Evolutionary conservation across 2,888 invertebrate species (phyloP).

Genomic region (Tenthredo scrophulariae): DNA sequence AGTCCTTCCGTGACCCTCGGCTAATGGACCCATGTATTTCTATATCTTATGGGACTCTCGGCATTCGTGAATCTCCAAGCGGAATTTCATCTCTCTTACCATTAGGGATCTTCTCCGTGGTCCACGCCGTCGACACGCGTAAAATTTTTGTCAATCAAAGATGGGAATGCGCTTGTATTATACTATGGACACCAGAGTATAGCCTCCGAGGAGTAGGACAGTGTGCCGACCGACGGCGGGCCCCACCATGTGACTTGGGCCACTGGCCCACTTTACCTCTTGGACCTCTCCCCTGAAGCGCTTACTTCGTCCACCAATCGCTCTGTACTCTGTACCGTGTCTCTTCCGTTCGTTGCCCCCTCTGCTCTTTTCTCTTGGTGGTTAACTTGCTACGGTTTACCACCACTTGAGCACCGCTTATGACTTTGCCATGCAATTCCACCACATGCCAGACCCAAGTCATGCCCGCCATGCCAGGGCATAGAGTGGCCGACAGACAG

Average conservation of each 20-base stretch:
- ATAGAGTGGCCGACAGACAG: slow-evolving; percentile 73
- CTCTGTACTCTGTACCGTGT: slow-evolving; percentile 37
- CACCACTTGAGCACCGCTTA: slow-evolving; percentile 67
- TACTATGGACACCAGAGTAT: slow-evolving; percentile 21
- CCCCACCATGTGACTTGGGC: slow-evolving; percentile 73
- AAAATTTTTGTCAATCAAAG: slow-evolving; percentile 39
- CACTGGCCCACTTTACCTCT: slow-evolving; percentile 54
- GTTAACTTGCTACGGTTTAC: slow-evolving; percentile 56
- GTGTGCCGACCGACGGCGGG: slow-evolving; percentile 75
- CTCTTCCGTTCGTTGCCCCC: slow-evolving; percentile 42
- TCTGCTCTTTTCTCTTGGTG: slow-evolving; percentile 27
- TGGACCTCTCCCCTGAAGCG: slow-evolving; percentile 50
- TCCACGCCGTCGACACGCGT: background rate
- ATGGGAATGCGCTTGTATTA: slow-evolving; percentile 35
- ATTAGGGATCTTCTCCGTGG: background rate
- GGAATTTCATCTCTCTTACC: background rate
- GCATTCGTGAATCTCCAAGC: background rate
- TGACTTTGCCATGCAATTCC: slow-evolving; percentile 74
- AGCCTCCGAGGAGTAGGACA: slow-evolving; percentile 76
- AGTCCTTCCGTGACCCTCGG: slow-evolving; percentile 39
- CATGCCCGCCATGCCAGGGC: slow-evolving; percentile 61
- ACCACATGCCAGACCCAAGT: slow-evolving; percentile 68
- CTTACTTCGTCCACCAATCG: slow-evolving; percentile 48
- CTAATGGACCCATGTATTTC: slow-evolving; percentile 44
- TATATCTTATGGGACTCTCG: background rate